These are phyloP conservation scores for Cirrhinus mrigala DNA, from an alignment of 2,797 vertebrate species.

Conservation along the genomic window DNA sequence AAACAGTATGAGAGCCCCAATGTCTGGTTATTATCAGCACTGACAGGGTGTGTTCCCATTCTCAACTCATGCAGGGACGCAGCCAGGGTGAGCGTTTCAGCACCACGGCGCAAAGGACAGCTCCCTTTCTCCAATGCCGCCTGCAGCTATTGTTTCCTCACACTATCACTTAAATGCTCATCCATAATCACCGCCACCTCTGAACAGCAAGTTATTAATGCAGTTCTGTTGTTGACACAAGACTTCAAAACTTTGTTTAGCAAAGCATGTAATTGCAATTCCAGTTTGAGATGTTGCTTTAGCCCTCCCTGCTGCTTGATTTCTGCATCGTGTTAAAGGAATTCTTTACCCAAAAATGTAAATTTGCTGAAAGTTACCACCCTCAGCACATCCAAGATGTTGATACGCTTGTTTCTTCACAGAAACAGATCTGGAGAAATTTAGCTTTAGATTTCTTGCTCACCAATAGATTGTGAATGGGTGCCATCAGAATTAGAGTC, in stretches of 20 bases:
- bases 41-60: conserved; percentile 26
- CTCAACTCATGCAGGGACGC: conserved; percentile 11
- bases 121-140: conserved; percentile 1
- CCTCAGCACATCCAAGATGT: neutral
- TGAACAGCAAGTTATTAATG: conserved; percentile 42
- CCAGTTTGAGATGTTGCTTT: conserved; percentile 25
- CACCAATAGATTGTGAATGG: neutral
- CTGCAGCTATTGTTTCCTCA: conserved; percentile 33
- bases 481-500: neutral
- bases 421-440: neutral
- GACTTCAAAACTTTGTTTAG: conserved; percentile 45
- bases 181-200: neutral
- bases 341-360: neutral
- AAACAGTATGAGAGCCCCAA: conserved; percentile 37
- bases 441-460: neutral
- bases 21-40: conserved; percentile 40
- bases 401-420: neutral
- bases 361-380: neutral
- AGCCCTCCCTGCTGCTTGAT: conserved; percentile 11
- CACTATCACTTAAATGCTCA: neutral
- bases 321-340: conserved; percentile 14
- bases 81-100: conserved; percentile 24
- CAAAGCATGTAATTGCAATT: conserved; percentile 58
- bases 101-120: conserved; percentile 27
- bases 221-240: conserved; percentile 45